Evolutionary conservation across 2,797 vertebrate species (phyloP).

Genomic region (Valencia hispanica): DNA sequence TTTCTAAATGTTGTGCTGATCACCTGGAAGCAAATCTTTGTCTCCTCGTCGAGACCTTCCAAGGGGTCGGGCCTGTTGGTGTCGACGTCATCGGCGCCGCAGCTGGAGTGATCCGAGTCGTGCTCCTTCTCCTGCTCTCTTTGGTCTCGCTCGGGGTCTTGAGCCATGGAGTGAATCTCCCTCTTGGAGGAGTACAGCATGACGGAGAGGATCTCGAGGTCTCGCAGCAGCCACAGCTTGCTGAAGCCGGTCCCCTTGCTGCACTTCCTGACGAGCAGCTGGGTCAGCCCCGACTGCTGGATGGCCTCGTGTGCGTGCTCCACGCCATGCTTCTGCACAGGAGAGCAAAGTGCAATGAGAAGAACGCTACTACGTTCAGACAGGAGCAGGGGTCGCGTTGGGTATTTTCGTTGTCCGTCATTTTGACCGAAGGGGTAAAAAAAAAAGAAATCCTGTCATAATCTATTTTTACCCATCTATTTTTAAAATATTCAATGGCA

Average conservation of each 20-base stretch:
- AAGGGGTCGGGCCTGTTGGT: constrained; percentile 89
- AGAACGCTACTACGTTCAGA: background rate
- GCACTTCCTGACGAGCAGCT: constrained; percentile 95
- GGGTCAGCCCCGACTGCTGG: constrained; percentile 89
- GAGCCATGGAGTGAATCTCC: constrained; percentile 87
- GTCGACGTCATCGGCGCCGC: constrained; percentile 82
- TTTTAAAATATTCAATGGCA: too few species aligned
- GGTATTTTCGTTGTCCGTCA: too few species aligned
- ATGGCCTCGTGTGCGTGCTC: constrained; percentile 88
- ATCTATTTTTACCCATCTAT: too few species aligned
- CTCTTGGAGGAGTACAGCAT: constrained; percentile 98
- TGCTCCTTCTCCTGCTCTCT: constrained; percentile 85
- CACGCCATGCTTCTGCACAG: constrained; percentile 87
- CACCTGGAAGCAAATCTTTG: constrained; percentile 97
- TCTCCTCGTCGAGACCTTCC: constrained; percentile 95
- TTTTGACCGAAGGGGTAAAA: too few species aligned
- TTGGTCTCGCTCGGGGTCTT: constrained; percentile 85
- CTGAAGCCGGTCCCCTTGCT: constrained; percentile 98
- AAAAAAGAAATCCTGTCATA: too few species aligned
- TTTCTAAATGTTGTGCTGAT: background rate
- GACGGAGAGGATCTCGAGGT: constrained; percentile 96
- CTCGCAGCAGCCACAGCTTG: constrained; percentile 96
- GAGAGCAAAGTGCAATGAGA: constrained; percentile 6
- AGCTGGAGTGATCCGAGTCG: constrained; percentile 83
- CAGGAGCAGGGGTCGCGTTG: too few species aligned